Percentiles rank a stretch among this genome's conserved stretches.
These are phyloP conservation scores for Tenualosa ilisha DNA, from an alignment of 2,797 vertebrate species.

Conservation along the genomic window DNA sequence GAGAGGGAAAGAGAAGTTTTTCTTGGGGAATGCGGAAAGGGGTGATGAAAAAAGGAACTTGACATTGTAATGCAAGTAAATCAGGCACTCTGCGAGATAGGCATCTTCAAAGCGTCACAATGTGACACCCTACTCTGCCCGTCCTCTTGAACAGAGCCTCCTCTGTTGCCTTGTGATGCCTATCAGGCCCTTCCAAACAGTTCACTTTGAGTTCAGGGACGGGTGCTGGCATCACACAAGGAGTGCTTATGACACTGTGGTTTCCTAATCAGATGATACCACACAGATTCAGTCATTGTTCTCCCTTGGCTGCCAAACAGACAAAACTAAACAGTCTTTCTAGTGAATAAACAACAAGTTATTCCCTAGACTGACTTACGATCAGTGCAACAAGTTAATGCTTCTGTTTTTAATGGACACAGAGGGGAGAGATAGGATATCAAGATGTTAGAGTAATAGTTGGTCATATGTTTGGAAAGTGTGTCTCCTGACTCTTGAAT, in stretches of 20 bases:
- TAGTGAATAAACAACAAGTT: not conserved
- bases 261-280: slow-evolving; percentile 63
- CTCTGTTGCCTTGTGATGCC: slow-evolving; percentile 54
- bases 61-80: not conserved
- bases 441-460: not conserved
- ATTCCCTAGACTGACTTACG: not conserved
- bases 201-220: slow-evolving; percentile 70
- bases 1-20: no score
- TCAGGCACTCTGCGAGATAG: not conserved
- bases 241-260: slow-evolving; percentile 56
- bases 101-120: slow-evolving; percentile 13
- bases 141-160: slow-evolving; percentile 62
- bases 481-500: not conserved
- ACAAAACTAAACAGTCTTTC: not conserved
- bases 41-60: not conserved
- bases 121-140: slow-evolving; percentile 43
- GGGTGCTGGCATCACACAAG: slow-evolving; percentile 40
- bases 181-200: slow-evolving; percentile 66
- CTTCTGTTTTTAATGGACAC: slow-evolving; percentile 41
- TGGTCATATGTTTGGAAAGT: slow-evolving; percentile 49
- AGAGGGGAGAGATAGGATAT: slow-evolving; percentile 11
- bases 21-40: not conserved
- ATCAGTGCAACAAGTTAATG: slow-evolving; percentile 34
- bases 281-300: slow-evolving; percentile 56
- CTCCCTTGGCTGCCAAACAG: slow-evolving; percentile 6